Evolutionary conservation across 1,140 invertebrate genomes (phyloP), one percentile per base, ranked within the genome.

Genomic region (Habropoda laboriosa): DNA sequence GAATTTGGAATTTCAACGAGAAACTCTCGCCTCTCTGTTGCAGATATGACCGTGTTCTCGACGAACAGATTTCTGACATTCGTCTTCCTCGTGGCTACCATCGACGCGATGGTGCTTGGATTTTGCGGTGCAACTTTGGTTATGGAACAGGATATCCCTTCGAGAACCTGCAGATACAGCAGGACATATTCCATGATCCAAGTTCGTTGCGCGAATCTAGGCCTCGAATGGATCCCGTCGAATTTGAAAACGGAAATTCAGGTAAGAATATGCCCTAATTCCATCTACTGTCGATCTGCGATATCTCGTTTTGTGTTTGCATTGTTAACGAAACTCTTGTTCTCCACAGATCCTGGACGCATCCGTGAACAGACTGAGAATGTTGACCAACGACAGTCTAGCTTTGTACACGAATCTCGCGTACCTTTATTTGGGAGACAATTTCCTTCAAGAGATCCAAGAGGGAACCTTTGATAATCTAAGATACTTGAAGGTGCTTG

Each of bases 341-440:
- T 49, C 74, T 73, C 81, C 87, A 27, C 80, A 94, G 93, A 79
- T 93, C 13, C 78, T 94, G 49, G 90, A 92, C 57, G 80, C 87
- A 5, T 89, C 88, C 0, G 66, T 68, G 13, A 93, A 93, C 80
- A 81, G 92, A 12, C 79, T 93, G 21, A 78, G 92, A 3, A 79
- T 89, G 5, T 66, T 94, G 13, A 86, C 82, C 30, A 92, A 92
- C 72, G 68, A 89, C 24, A 91, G 88, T 2, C 82, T 94, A 8
- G 53, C 81, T 0, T 32, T 70, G 21, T 93, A 92, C 78, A 87
- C 86, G 13, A 91, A 75, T 18, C 81, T 94, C 0, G 83, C 81
- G 4, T 92, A 72, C 40, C 74, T 93, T 7, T 93, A 93, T 53
- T 77, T 94, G 4, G 38, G 66, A 12, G 92, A 94, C 71, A 93